phyloP scores from a whole-genome alignment of 2,888 invertebrate genomes.

The Eristalis arbustorum region DNA sequence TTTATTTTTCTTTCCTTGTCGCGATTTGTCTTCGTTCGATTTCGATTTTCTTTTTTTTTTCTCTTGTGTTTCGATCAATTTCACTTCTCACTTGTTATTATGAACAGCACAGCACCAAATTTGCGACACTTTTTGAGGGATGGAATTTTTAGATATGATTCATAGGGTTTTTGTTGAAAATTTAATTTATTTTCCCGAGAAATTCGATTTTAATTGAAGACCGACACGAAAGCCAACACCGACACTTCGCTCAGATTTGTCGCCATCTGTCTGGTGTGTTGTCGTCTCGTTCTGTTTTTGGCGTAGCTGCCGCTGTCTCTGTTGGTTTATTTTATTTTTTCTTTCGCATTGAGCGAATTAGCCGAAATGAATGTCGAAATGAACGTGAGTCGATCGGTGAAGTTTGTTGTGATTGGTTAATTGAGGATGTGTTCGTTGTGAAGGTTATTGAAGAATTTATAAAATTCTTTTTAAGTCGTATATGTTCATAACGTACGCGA shows the following conservation, averaged over 20 bases:
- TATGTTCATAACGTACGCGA: too few relatives aligned
- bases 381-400: conserved; percentile 47
- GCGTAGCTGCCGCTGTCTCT: conserved; percentile 28
- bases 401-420: conserved; percentile 23
- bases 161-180: conserved; percentile 29
- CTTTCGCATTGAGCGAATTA: conserved; percentile 29
- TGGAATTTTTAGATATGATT: conserved; percentile 28
- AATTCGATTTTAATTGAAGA: conserved; percentile 61
- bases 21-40: conserved; percentile 18
- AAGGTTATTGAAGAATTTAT: too few relatives aligned
- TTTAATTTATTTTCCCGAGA: conserved; percentile 51
- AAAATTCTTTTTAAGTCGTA: too few relatives aligned
- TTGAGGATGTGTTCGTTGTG: not conserved
- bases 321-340: conserved; percentile 16
- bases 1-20: conserved; percentile 28
- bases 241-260: conserved; percentile 66
- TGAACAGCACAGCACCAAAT: conserved; percentile 43
- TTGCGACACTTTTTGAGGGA: conserved; percentile 25
- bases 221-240: conserved; percentile 70
- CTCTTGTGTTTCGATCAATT: not conserved
- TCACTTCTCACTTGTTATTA: conserved; percentile 54
- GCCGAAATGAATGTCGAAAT: conserved; percentile 14
- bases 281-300: conserved; percentile 59
- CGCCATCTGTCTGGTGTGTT: conserved; percentile 46
- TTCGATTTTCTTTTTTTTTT: conserved; percentile 1